These are phyloP conservation scores for Rhinella marina DNA, from an alignment of 2,797 vertebrate genomes.

Conservation along the genomic window DNA sequence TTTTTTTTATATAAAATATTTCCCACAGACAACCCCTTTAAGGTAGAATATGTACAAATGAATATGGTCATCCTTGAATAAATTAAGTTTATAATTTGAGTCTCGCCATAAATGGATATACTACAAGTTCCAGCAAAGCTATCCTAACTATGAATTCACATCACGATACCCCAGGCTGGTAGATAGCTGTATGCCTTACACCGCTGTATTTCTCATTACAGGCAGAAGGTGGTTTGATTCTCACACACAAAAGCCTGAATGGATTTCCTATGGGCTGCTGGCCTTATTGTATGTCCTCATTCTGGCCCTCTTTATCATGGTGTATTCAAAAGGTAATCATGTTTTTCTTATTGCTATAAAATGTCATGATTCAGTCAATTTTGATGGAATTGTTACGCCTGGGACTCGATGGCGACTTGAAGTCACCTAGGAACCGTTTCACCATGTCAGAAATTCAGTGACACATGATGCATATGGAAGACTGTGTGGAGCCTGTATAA, in stretches of 20 bases:
- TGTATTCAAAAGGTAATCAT: constrained; percentile 62
- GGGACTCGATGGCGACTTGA: no score
- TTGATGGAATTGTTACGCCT: no score
- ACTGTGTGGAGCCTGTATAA: no score
- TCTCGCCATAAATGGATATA: neutral
- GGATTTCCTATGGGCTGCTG: constrained; percentile 55
- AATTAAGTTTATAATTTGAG: no score
- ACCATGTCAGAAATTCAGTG: no score
- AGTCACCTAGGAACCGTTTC: no score
- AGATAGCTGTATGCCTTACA: neutral
- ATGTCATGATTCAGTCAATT: neutral
- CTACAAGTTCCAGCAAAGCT: neutral
- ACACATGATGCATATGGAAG: no score
- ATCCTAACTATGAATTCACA: neutral
- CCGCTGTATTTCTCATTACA: constrained; percentile 1
- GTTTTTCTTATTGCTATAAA: neutral
- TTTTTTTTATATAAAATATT: no score
- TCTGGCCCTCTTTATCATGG: constrained; percentile 55
- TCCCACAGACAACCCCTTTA: no score
- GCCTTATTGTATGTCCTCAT: constrained; percentile 61
- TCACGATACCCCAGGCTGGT: neutral
- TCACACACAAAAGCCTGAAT: constrained; percentile 28
- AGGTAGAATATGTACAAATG: no score
- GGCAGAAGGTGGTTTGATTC: constrained; percentile 16
- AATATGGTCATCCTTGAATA: neutral